Evolutionary conservation across 2,113 vertebrate species (phyloP).

Genomic region (Siniperca chuatsi): DNA sequence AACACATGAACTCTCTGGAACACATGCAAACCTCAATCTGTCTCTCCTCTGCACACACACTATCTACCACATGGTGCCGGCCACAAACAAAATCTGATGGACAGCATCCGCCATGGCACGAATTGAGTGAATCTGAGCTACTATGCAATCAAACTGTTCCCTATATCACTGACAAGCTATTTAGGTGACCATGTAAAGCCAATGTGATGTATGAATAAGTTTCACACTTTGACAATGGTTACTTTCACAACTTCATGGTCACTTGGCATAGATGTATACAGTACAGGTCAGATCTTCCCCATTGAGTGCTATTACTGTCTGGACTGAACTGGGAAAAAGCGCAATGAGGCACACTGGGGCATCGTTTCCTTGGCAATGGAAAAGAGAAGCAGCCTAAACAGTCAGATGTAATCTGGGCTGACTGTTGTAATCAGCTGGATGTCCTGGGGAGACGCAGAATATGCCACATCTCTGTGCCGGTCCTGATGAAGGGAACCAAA

Average conservation of each 20-base stretch:
- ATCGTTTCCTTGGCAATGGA: slow-evolving; percentile 54
- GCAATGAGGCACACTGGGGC: slow-evolving; percentile 19
- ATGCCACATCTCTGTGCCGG: slow-evolving; percentile 28
- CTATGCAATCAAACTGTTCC: slow-evolving; percentile 9
- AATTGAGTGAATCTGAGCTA: slow-evolving; percentile 25
- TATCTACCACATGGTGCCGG: slow-evolving; percentile 4
- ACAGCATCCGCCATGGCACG: slow-evolving; percentile 1
- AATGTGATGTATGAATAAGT: neutral
- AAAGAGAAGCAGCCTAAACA: slow-evolving; percentile 37
- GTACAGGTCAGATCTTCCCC: slow-evolving; percentile 3
- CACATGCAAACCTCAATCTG: slow-evolving; percentile 75
- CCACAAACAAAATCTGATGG: slow-evolving; percentile 13
- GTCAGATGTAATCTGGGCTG: slow-evolving; percentile 57
- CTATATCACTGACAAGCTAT: neutral
- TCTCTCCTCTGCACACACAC: slow-evolving; percentile 36
- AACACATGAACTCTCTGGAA: slow-evolving; percentile 67
- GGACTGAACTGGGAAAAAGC: slow-evolving; percentile 30
- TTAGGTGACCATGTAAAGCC: slow-evolving; percentile 4
- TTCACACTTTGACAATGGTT: slow-evolving; percentile 11
- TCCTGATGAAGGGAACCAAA: slow-evolving; percentile 46
- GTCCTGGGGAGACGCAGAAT: slow-evolving; percentile 36
- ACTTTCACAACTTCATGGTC: slow-evolving; percentile 19
- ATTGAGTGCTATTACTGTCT: slow-evolving; percentile 33
- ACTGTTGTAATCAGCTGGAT: slow-evolving; percentile 64
- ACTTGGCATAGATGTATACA: neutral